A percentile compares a stretch with the other conserved stretches of the same genome.
These are phyloP conservation scores for Neopipo cinnamomea DNA, from an alignment of 2,113 vertebrate species.

Conservation along the genomic window DNA sequence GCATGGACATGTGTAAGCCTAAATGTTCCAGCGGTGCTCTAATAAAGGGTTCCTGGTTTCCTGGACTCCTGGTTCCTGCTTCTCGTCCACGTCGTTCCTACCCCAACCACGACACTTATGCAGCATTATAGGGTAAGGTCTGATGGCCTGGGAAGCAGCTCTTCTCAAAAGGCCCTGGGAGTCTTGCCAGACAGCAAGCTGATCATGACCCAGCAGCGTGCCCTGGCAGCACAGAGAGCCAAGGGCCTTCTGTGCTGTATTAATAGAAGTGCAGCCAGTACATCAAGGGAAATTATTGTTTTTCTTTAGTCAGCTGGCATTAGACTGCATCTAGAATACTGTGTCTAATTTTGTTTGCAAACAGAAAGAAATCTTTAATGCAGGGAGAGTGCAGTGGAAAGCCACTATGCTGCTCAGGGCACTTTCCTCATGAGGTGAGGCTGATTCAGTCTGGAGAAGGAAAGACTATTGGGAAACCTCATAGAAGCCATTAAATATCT, in stretches of 20 bases:
- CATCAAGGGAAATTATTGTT: background rate
- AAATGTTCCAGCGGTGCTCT: too few relatives aligned
- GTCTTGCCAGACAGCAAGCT: background rate
- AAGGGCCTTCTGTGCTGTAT: background rate
- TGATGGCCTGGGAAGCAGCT: background rate
- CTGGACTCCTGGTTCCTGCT: too few relatives aligned
- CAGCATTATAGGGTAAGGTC: background rate
- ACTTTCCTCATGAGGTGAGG: background rate
- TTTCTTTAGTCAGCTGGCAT: background rate
- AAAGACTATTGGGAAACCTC: background rate
- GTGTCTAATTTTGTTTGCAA: background rate
- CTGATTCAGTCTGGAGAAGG: background rate
- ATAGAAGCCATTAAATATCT: background rate
- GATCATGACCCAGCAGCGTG: background rate
- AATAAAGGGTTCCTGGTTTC: too few relatives aligned
- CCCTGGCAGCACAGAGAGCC: background rate
- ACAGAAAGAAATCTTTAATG: background rate
- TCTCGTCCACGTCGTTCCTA: too few relatives aligned
- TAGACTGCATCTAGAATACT: background rate
- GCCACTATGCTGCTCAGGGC: background rate
- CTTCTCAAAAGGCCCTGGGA: background rate
- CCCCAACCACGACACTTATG: too few relatives aligned
- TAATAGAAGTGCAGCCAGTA: background rate
- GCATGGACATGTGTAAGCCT: too few relatives aligned
- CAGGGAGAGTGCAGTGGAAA: background rate